Evolutionary conservation across 2,888 invertebrate species (phyloP), one percentile per base, ranked within the genome.

Genomic region (Stenodera caucasica): DNA sequence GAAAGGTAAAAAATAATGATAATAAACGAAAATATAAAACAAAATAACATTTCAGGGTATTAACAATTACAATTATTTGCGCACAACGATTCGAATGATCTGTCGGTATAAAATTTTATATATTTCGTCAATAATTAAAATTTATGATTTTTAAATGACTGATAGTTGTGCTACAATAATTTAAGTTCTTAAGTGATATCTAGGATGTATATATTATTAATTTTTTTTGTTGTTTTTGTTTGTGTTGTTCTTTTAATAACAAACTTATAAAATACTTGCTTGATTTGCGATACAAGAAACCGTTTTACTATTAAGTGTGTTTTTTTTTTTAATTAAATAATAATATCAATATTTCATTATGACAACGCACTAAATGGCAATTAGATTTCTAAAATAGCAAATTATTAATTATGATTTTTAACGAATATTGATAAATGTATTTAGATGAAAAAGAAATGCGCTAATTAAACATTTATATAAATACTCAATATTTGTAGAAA

Each of bases 131-230:
- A 49, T 61, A 23, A 5, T 26, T 26, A 26, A 26, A 26, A 26
- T 9, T 45, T 45, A 23, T 45, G 2, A 23, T 45, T 45, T 45
- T 2, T 9, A 45, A 45, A 23, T 45, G 45, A 45, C 45, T 45
- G 45, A 45, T 45, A 21, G 23, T 23, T 45, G 45, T 45, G 21
- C 23, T 45, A 23, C 23, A 12, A 23, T 45, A 26, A 26, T 45
- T 61, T 64, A 61, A 50, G 66, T 60, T 68, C 63, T 45, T 57
- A 69, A 66, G 67, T 70, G 68, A 70, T 68, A 70, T 55, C 54
- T 70, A 68, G 64, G 63, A 63, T 67, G 63, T 68, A 67, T 62
- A 21, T 21, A 8, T 3, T 21, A 21, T 40, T 21, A 18, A 2
- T 21, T 21, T 23, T n/a, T 12, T 23, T 23, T 26, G 26, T 26